Conservation (phyloP, 1,140 invertebrate species). For the Vollenhovia emeryi region DNA sequence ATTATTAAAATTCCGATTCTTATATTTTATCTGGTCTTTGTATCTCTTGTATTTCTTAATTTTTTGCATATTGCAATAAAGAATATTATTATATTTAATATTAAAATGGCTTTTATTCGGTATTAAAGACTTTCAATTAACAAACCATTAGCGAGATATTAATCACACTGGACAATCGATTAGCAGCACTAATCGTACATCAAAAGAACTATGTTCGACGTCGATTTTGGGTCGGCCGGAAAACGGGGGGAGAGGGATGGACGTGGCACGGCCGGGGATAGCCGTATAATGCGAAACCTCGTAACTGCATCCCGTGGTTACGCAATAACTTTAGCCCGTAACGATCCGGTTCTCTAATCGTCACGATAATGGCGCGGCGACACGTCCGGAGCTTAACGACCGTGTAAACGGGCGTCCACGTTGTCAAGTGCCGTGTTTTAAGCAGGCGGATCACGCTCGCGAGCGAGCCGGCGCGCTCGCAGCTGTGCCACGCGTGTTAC, state of each 20-base stretch:
- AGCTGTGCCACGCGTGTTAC: slow-evolving; percentile 47
- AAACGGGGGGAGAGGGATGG: background rate
- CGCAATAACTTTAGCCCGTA: slow-evolving; percentile 61
- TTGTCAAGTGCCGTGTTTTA: slow-evolving; percentile 53
- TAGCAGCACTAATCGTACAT: background rate
- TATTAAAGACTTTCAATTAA: background rate
- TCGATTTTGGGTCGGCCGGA: background rate
- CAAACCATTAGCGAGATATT: background rate
- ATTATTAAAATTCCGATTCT: no score
- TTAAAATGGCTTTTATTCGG: background rate
- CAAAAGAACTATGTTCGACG: background rate
- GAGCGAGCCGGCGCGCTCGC: slow-evolving; percentile 28
- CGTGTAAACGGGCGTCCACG: slow-evolving; percentile 50
- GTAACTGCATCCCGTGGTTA: slow-evolving; percentile 62
- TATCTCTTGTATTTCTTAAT: no score
- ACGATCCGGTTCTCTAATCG: slow-evolving; percentile 67
- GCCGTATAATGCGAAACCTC: slow-evolving; percentile 46
- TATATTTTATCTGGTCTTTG: no score
- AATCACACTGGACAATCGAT: background rate
- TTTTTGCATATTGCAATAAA: no score
- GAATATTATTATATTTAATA: background rate
- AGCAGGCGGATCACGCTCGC: slow-evolving; percentile 38
- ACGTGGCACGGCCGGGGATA: background rate
- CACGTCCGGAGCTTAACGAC: slow-evolving; percentile 54
- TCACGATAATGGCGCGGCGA: slow-evolving; percentile 64